Evolutionary conservation across 2,113 vertebrate genomes (phyloP).

Genomic region (Ctenomys sociabilis): DNA sequence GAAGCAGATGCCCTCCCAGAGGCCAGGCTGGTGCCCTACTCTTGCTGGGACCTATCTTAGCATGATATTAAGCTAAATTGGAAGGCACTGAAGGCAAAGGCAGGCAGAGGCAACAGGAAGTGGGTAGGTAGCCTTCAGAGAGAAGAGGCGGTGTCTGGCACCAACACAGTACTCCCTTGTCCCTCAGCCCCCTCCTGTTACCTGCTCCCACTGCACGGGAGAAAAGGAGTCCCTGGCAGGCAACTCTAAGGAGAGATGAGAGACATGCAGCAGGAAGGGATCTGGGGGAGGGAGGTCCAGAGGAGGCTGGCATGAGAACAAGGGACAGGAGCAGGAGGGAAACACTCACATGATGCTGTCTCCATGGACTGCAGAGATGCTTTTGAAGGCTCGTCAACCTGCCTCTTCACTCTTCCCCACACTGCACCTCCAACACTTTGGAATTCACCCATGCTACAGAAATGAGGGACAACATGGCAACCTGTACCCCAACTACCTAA

Average conservation of each 20-base stretch:
- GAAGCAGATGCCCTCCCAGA: slow-evolving; percentile 65
- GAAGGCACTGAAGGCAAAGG: slow-evolving; percentile 9
- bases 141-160: background rate
- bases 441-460: slow-evolving; percentile 61
- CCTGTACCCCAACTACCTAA: slow-evolving; percentile 54
- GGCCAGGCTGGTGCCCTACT: slow-evolving; percentile 41
- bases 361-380: rapidly evolving
- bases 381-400: slow-evolving; percentile 15
- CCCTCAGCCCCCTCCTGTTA: background rate
- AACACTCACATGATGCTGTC: background rate
- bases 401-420: slow-evolving; percentile 41
- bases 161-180: background rate
- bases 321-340: background rate
- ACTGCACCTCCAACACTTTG: background rate
- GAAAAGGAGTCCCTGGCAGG: background rate
- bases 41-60: background rate
- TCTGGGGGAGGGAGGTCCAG: rapidly evolving
- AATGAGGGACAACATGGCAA: slow-evolving; percentile 37
- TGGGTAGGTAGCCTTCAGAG: background rate
- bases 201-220: background rate
- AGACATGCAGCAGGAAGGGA: background rate
- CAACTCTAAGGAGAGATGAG: background rate
- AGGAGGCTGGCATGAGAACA: background rate
- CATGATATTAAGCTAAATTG: background rate
- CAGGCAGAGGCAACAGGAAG: background rate